phyloP scores from a whole-genome alignment of 2,888 invertebrate genomes.

The Epirrhoe tristata region DNA sequence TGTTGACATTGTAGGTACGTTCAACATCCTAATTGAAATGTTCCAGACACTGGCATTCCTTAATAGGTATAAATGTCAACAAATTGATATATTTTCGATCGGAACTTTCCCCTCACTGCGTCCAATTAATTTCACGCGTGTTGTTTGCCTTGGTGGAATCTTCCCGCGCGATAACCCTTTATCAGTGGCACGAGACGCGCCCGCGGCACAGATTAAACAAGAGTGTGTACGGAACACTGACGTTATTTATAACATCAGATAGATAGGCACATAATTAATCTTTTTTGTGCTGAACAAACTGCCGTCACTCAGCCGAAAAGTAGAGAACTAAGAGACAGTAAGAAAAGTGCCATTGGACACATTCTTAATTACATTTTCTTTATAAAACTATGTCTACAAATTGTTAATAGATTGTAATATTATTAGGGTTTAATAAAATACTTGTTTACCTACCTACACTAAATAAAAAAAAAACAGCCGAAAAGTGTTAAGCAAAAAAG shows the following conservation, averaged over 20 bases:
- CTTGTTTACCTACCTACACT: too few species aligned
- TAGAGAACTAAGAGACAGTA: too few species aligned
- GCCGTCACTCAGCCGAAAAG: too few species aligned
- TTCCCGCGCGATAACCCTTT: conserved; percentile 79
- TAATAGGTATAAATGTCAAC: conserved; percentile 6
- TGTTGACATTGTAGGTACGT: not conserved
- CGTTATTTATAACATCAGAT: conserved; percentile 20
- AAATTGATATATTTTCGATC: conserved; percentile 30
- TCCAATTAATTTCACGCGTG: conserved; percentile 46
- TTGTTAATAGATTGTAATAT: too few species aligned
- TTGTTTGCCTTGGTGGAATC: conserved; percentile 81
- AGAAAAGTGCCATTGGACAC: too few species aligned
- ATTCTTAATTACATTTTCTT: too few species aligned
- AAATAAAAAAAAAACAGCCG: too few species aligned
- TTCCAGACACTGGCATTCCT: not conserved
- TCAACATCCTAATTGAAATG: not conserved
- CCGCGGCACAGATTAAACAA: conserved; percentile 34
- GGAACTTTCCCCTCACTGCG: conserved; percentile 41
- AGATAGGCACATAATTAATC: not conserved
- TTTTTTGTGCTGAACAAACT: too few species aligned
- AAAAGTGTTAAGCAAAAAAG: too few species aligned
- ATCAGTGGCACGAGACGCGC: conserved; percentile 71
- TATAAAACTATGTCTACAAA: too few species aligned
- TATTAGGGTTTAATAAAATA: too few species aligned
- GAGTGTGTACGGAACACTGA: conserved; percentile 8